Conservation (phyloP, 2,888 invertebrate species). For the Anoncus sp. region DNA sequence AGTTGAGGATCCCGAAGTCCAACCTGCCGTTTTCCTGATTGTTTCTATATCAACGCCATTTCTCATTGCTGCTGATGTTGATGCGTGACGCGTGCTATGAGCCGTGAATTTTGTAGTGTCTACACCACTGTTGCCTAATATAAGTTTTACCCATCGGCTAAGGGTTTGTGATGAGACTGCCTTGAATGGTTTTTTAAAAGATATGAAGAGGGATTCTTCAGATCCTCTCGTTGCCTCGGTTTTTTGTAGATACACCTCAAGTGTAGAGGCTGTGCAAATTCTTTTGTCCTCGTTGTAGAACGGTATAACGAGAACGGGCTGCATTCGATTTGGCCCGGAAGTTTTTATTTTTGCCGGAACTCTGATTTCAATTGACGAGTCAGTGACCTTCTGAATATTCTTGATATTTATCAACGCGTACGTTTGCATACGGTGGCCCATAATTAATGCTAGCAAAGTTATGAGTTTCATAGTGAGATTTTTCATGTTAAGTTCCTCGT, state of each 20-base stretch:
- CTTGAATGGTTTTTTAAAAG: constrained; percentile 33
- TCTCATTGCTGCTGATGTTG: constrained; percentile 40
- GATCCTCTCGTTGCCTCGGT: constrained; percentile 12
- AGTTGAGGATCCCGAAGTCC: too few relatives aligned
- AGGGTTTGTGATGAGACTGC: constrained; percentile 47
- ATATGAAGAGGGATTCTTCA: too few relatives aligned
- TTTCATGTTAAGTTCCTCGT: constrained; percentile 39
- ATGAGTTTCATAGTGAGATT: constrained; percentile 51
- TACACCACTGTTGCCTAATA: constrained; percentile 37
- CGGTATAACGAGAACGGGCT: not conserved
- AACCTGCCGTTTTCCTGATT: constrained; percentile 43
- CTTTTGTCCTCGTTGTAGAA: too few relatives aligned
- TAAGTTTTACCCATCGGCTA: constrained; percentile 52
- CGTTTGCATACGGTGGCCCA: constrained; percentile 62
- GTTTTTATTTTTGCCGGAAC: constrained; percentile 13
- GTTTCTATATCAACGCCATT: constrained; percentile 32
- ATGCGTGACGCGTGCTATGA: too few relatives aligned
- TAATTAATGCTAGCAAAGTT: constrained; percentile 53
- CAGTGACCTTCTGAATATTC: constrained; percentile 46
- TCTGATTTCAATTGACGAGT: constrained; percentile 13
- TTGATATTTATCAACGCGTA: constrained; percentile 44
- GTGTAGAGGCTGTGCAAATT: not conserved
- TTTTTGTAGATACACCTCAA: not conserved
- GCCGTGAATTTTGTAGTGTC: constrained; percentile 53
- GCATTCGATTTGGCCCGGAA: not conserved